A percentile compares a stretch with the other conserved stretches of the same genome.
Conservation (phyloP, 2,113 vertebrate species). For the Ceyx cyanopectus region DNA sequence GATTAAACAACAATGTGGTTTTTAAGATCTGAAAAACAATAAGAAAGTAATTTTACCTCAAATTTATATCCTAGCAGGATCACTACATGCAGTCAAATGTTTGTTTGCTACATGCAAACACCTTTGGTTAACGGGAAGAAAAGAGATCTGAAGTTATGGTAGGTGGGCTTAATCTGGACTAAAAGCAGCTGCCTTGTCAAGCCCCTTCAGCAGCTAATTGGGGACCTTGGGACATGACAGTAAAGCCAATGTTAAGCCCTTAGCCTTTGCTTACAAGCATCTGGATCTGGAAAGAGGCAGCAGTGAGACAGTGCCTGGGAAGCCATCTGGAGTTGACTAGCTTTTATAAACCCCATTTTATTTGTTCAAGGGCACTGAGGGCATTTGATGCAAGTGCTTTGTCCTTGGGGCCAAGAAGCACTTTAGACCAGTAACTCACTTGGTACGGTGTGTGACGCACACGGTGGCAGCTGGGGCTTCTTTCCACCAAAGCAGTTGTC, state of each 20-base stretch:
- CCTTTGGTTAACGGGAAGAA: background rate
- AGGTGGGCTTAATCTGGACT: background rate
- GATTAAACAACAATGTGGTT: background rate
- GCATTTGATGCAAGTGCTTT: background rate
- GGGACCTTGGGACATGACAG: background rate
- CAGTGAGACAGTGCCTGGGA: background rate
- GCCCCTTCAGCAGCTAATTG: background rate
- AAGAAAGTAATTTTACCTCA: background rate
- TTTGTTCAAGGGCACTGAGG: background rate
- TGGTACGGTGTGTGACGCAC: accelerated
- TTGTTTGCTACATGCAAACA: no score
- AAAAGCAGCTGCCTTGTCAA: background rate
- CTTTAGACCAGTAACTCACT: background rate
- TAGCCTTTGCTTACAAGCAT: background rate
- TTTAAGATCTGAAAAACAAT: background rate
- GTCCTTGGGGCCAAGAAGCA: background rate
- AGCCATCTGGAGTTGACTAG: background rate
- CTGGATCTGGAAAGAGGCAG: background rate
- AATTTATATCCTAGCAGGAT: background rate
- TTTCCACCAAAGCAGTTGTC: background rate
- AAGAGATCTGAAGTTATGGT: background rate
- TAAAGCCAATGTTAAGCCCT: background rate
- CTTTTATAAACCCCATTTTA: background rate
- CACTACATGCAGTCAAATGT: background rate
- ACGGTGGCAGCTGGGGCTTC: background rate